These are phyloP conservation scores for Incurvaria masculella DNA, from an alignment of 2,888 invertebrate species.

Conservation along the genomic window DNA sequence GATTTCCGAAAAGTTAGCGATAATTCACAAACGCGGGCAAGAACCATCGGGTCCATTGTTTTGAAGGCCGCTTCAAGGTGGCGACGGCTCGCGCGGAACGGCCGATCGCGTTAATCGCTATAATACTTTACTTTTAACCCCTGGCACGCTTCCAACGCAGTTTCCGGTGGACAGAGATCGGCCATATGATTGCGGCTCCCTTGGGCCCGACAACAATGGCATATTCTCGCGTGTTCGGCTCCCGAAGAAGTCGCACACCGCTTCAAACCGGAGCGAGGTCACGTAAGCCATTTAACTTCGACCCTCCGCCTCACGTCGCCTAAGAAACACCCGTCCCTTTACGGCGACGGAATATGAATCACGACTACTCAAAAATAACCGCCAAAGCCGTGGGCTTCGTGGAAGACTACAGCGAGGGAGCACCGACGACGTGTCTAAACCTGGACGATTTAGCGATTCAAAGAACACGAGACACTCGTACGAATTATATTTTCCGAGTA, in stretches of 20 bases:
- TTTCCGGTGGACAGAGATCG: slow-evolving; percentile 23
- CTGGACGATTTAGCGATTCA: not conserved
- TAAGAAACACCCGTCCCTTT: not conserved
- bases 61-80: slow-evolving; percentile 29
- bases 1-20: not conserved
- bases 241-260: too few species aligned
- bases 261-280: not conserved
- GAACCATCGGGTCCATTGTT: slow-evolving; percentile 22
- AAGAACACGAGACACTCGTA: too few species aligned
- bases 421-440: not conserved
- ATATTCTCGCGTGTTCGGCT: not conserved
- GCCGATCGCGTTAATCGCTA: slow-evolving; percentile 13
- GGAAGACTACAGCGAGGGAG: not conserved
- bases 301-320: not conserved
- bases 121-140: slow-evolving; percentile 19
- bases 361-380: not conserved
- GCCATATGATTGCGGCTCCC: not conserved
- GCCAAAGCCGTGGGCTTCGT: not conserved
- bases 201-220: not conserved
- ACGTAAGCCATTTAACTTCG: not conserved
- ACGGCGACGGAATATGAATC: not conserved
- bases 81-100: slow-evolving; percentile 27
- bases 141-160: slow-evolving; percentile 36
- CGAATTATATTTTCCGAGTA: too few species aligned
- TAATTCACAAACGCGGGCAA: slow-evolving; percentile 1